Evolutionary conservation across 2,113 vertebrate species (phyloP).

Genomic region (Turdus rufiventris): DNA sequence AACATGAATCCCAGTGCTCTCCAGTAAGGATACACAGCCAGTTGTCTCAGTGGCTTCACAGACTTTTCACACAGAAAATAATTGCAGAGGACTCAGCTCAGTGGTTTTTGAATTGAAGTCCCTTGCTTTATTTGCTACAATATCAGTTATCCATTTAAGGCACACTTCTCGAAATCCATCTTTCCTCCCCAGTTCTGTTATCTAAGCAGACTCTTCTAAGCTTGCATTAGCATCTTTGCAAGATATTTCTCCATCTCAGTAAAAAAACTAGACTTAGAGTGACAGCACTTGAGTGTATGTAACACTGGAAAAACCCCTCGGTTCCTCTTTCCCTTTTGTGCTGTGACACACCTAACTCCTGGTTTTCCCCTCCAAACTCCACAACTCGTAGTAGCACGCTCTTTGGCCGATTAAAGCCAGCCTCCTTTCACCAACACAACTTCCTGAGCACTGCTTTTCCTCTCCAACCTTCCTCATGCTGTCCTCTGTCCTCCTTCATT

Average conservation of each 20-base stretch:
- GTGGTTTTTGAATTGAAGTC: neutral
- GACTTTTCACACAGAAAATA: neutral
- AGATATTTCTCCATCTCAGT: neutral
- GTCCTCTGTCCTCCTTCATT: neutral
- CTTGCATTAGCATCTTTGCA: neutral
- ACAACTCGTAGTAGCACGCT: rapidly evolving
- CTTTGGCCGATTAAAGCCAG: neutral
- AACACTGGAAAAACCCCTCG: neutral
- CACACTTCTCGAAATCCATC: neutral
- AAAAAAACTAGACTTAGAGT: neutral
- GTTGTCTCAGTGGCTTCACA: neutral
- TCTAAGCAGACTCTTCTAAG: neutral
- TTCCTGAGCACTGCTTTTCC: neutral
- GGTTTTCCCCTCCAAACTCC: neutral
- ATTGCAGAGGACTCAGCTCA: neutral
- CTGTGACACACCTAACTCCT: neutral
- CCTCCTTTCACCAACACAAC: neutral
- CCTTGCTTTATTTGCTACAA: neutral
- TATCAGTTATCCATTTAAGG: neutral
- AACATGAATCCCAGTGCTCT: neutral
- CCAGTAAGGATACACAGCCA: neutral
- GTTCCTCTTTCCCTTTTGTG: neutral
- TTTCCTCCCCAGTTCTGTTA: neutral
- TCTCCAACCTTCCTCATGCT: neutral
- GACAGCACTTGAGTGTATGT: neutral